These are phyloP conservation scores for Bovichtus diacanthus DNA, from an alignment of 2,797 vertebrate genomes.

Conservation along the genomic window DNA sequence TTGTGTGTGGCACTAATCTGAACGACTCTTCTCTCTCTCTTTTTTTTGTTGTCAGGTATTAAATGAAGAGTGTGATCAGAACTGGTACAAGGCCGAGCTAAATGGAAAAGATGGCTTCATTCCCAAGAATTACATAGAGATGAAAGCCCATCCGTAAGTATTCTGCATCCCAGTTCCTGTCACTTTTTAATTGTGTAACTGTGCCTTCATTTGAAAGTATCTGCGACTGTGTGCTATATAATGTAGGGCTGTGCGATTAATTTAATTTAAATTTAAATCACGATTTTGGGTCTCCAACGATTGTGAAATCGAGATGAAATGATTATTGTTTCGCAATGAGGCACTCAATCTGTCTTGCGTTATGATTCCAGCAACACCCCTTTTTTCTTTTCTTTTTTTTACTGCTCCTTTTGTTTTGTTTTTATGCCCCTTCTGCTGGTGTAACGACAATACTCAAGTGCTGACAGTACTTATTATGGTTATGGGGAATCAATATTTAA, in stretches of 20 bases:
- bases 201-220: background rate
- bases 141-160: conserved; percentile 99
- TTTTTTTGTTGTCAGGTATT: conserved; percentile 88
- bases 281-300: too few relatives aligned
- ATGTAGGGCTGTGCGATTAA: too few relatives aligned
- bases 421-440: background rate
- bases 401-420: background rate
- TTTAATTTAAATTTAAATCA: too few relatives aligned
- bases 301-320: too few relatives aligned
- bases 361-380: too few relatives aligned
- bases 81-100: conserved; percentile 99
- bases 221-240: background rate
- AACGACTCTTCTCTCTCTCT: background rate
- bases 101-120: conserved; percentile 99
- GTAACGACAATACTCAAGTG: background rate
- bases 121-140: conserved; percentile 99
- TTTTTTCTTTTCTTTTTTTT: background rate
- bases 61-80: conserved; percentile 99
- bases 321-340: too few relatives aligned
- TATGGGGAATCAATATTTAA: conserved; percentile 11
- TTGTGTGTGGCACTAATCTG: conserved; percentile 6
- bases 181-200: background rate
- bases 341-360: too few relatives aligned
- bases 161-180: background rate
- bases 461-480: background rate